Conservation (phyloP, 23 tunicate species). For the Oikopleura vanhoeffeni region DNA sequence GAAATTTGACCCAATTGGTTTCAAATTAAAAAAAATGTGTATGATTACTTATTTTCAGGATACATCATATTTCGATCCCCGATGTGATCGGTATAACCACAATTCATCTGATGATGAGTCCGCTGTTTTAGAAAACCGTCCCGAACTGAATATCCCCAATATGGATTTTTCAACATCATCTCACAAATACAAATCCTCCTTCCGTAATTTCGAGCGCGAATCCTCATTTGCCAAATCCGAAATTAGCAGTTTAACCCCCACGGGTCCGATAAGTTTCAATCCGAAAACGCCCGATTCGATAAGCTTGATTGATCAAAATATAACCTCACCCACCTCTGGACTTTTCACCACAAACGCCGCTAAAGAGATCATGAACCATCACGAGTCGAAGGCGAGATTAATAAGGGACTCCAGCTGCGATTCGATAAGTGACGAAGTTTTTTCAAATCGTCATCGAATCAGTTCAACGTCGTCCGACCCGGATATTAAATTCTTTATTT, state of each 20-base stretch:
- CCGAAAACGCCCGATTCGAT: not conserved
- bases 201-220: not conserved
- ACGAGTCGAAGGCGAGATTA: not conserved
- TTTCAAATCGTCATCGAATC: not conserved
- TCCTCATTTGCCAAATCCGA: not conserved
- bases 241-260: not conserved
- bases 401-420: not conserved
- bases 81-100: constrained; percentile 10
- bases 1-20: no score
- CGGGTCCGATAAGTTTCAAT: no score
- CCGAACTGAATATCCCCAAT: not conserved
- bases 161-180: not conserved
- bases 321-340: not conserved
- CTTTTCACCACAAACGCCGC: not conserved
- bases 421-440: not conserved
- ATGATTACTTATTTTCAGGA: no score
- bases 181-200: constrained; percentile 5
- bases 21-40: no score
- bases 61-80: constrained; percentile 8
- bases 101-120: not conserved
- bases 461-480: constrained; percentile 1
- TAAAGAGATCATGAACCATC: constrained; percentile 11
- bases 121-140: not conserved
- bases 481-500: constrained; percentile 7
- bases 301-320: not conserved